Evolutionary conservation across 92 coral and sea anemone genomes (phyloP).

Genomic region (Paragorgia papillata): DNA sequence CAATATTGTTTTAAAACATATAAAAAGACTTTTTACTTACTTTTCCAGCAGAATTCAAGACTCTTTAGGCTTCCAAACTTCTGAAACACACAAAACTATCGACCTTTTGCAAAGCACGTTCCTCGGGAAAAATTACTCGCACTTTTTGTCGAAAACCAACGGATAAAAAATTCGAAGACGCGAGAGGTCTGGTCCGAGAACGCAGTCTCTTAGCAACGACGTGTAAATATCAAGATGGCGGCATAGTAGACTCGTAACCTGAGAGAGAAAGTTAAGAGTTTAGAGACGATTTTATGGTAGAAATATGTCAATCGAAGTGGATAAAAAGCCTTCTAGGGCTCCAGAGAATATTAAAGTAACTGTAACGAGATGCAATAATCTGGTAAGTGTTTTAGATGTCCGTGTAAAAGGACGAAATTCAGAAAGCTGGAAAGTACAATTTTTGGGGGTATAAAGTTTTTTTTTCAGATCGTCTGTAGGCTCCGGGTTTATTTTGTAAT

Average conservation of each 20-base stretch:
- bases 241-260: not conserved
- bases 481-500: too few species aligned
- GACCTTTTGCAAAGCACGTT: not conserved
- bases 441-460: too few species aligned
- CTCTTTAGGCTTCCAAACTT: not conserved
- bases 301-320: conserved; percentile 81
- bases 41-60: not conserved
- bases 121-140: not conserved
- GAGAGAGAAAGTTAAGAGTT: not conserved
- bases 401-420: too few species aligned
- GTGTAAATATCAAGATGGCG: conserved; percentile 37
- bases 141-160: not conserved
- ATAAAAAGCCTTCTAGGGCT: conserved; percentile 59
- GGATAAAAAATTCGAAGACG: not conserved
- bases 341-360: conserved; percentile 77
- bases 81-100: not conserved
- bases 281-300: conserved; percentile 1
- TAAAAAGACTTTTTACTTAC: not conserved
- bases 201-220: not conserved
- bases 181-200: not conserved
- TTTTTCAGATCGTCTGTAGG: too few species aligned
- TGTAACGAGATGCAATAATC: conserved; percentile 74
- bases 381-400: conserved; percentile 63
- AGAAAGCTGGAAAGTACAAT: too few species aligned
- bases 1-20: not conserved